These are phyloP conservation scores for Scolopax mira DNA, from an alignment of 2,113 vertebrate species.

Conservation along the genomic window DNA sequence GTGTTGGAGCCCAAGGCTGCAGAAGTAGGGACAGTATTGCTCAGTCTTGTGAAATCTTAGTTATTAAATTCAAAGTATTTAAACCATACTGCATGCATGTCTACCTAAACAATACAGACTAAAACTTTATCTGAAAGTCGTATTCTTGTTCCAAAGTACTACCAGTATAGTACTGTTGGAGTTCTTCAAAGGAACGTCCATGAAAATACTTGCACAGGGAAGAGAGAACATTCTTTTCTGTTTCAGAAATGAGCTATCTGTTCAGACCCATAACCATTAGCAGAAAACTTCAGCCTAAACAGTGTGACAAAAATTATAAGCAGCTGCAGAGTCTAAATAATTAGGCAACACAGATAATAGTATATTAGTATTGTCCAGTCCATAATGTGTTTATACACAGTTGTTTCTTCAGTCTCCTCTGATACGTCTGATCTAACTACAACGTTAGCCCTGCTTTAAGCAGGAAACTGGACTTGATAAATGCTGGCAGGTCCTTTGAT, in stretches of 20 bases:
- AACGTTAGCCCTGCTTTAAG: background rate
- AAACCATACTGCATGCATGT: background rate
- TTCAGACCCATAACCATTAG: background rate
- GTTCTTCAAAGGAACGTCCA: background rate
- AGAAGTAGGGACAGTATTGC: background rate
- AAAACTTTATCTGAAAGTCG: background rate
- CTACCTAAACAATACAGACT: background rate
- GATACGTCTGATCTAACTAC: background rate
- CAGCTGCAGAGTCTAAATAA: background rate
- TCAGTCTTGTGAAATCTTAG: background rate
- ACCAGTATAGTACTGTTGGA: background rate
- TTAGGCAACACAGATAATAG: background rate
- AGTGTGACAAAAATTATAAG: background rate
- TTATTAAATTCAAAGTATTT: background rate
- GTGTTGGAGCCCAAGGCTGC: background rate
- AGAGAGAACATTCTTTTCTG: background rate
- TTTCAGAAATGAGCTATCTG: background rate
- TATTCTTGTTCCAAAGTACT: background rate
- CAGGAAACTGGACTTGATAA: background rate
- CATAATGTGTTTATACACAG: background rate
- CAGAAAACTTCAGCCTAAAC: background rate
- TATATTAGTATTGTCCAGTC: background rate
- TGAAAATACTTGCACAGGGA: background rate
- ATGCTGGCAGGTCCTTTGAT: accelerated
- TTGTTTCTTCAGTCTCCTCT: background rate